phyloP scores from a whole-genome alignment of 92 coral and sea anemone species.

The Parazoanthus darwini region DNA sequence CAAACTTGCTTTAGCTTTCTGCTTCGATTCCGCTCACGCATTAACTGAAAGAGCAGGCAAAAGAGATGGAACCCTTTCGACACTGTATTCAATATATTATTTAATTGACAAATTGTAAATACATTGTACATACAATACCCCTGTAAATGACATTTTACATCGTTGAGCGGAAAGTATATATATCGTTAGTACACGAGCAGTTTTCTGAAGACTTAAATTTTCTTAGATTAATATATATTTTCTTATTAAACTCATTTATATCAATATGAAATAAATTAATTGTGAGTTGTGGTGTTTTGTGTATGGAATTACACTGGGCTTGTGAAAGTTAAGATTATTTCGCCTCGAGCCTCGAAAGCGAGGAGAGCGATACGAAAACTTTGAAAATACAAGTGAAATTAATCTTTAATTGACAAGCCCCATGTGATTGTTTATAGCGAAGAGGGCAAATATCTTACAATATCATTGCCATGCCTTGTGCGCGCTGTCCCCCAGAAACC shows the following conservation, averaged over 20 bases:
- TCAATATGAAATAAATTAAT: constrained; percentile 12
- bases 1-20: not conserved
- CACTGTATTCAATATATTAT: constrained; percentile 41
- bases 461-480: too few relatives aligned
- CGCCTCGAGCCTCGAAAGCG: too few relatives aligned
- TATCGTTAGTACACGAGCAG: constrained; percentile 39
- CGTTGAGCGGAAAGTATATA: constrained; percentile 21
- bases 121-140: constrained; percentile 67
- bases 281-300: constrained; percentile 2
- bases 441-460: too few relatives aligned
- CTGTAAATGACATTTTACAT: constrained; percentile 78
- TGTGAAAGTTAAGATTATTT: too few relatives aligned
- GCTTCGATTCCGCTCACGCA: not conserved
- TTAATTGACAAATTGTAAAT: constrained; percentile 73
- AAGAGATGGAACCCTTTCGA: constrained; percentile 48
- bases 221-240: constrained; percentile 93
- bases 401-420: too few relatives aligned
- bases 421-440: too few relatives aligned
- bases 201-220: constrained; percentile 73
- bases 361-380: too few relatives aligned
- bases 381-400: too few relatives aligned
- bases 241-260: constrained; percentile 75
- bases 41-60: not conserved
- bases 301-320: too few relatives aligned
- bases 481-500: too few relatives aligned